Percentiles rank a stretch among this genome's conserved stretches.
Conservation (phyloP, 2,113 vertebrate genomes). For the Epinephelus cyanopodus region DNA sequence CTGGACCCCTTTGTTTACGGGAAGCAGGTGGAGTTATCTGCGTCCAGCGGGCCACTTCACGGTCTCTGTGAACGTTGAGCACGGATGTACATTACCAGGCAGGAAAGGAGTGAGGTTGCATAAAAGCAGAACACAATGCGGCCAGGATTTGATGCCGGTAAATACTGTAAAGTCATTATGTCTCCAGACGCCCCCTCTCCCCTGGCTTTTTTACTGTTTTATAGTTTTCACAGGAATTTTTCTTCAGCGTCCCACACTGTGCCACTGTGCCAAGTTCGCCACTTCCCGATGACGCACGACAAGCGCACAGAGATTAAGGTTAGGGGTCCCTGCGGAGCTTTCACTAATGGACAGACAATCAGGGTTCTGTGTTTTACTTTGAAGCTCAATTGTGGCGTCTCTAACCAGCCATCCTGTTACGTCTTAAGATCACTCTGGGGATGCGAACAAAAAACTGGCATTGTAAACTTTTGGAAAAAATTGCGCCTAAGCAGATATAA, state of each 20-base stretch:
- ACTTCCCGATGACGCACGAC: conserved; percentile 74
- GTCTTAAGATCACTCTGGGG: background rate
- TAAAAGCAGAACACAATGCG: conserved; percentile 63
- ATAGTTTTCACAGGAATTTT: conserved; percentile 14
- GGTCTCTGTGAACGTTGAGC: conserved; percentile 14
- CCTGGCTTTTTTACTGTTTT: background rate
- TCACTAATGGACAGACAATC: conserved; percentile 6
- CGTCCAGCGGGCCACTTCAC: conserved; percentile 26
- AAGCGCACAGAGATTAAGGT: conserved; percentile 17
- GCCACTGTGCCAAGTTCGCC: conserved; percentile 46
- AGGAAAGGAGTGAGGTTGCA: conserved; percentile 63
- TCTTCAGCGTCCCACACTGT: conserved; percentile 26
- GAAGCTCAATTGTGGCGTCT: background rate
- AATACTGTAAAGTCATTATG: conserved; percentile 50
- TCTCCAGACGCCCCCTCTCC: background rate
- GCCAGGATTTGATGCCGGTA: conserved; percentile 19
- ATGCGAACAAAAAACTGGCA: background rate
- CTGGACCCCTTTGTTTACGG: conserved; percentile 42
- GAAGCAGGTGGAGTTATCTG: conserved; percentile 68
- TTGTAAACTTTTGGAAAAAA: conserved; percentile 7
- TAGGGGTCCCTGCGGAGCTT: conserved; percentile 42
- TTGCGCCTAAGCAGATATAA: background rate
- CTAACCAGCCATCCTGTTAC: conserved; percentile 26
- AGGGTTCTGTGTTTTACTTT: conserved; percentile 17
- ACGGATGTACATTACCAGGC: conserved; percentile 58